Conservation (phyloP, 1,140 invertebrate species). For the Drosophila ficusphila region DNA sequence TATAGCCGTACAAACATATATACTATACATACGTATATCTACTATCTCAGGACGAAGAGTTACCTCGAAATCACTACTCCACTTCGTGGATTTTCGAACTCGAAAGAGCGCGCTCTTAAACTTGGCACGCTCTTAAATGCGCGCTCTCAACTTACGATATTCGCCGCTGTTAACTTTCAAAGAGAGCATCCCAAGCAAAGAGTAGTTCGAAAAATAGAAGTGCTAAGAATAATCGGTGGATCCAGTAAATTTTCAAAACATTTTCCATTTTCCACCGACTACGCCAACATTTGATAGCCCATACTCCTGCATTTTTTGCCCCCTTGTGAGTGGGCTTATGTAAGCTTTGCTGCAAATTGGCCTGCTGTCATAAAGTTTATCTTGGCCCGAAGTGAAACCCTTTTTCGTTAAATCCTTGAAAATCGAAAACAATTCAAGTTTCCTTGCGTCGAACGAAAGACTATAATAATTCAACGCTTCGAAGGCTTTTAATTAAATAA, state of each 20-base stretch:
- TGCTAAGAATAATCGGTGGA: not conserved
- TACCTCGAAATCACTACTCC: not conserved
- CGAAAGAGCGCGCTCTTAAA: constrained; percentile 55
- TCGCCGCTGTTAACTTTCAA: constrained; percentile 41
- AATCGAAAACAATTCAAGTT: constrained; percentile 10
- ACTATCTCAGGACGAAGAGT: not conserved
- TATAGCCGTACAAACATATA: constrained; percentile 11
- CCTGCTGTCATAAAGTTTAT: constrained; percentile 26
- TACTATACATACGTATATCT: not conserved
- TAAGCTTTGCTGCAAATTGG: constrained; percentile 37
- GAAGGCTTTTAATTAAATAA: not conserved
- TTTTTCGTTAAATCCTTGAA: too few species aligned
- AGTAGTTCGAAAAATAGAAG: constrained; percentile 43
- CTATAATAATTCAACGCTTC: not conserved
- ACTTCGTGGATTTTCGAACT: constrained; percentile 59
- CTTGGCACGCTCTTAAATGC: constrained; percentile 61
- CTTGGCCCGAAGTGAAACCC: not conserved
- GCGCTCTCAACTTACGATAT: constrained; percentile 55
- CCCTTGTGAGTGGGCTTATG: constrained; percentile 26
- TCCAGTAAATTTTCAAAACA: constrained; percentile 64
- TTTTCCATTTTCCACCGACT: constrained; percentile 57
- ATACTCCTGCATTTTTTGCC: too few species aligned
- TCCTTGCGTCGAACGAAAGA: too few species aligned
- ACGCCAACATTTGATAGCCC: constrained; percentile 44
- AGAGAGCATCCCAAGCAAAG: too few species aligned